A percentile compares a stretch with the other conserved stretches of the same genome.
These are phyloP conservation scores for Phthorimaea operculella DNA, from an alignment of 1,140 invertebrate species.

Conservation along the genomic window DNA sequence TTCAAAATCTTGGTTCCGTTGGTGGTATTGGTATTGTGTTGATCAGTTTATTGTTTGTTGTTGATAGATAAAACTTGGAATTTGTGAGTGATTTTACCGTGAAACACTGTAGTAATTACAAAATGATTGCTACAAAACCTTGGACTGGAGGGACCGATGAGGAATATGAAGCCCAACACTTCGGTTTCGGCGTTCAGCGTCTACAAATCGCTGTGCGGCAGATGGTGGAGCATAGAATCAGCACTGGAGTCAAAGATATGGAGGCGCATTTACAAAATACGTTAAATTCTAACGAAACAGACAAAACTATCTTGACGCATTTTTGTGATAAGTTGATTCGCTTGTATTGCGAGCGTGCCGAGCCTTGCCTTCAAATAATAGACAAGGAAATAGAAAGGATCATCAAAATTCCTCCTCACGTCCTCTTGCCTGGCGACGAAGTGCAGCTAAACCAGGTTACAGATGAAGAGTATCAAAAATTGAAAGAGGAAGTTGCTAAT, in stretches of 20 bases:
- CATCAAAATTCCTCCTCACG: constrained; percentile 45
- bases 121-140: constrained; percentile 45
- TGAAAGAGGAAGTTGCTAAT: constrained; percentile 44
- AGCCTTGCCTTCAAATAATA: constrained; percentile 38
- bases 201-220: constrained; percentile 54
- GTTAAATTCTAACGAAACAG: constrained; percentile 48
- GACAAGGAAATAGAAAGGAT: constrained; percentile 51
- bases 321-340: constrained; percentile 49
- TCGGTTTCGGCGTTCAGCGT: constrained; percentile 55
- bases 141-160: constrained; percentile 56
- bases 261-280: constrained; percentile 45
- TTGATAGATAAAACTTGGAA: too few relatives aligned
- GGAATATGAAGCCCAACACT: constrained; percentile 59
- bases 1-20: too few relatives aligned
- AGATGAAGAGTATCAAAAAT: constrained; percentile 40
- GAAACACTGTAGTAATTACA: too few relatives aligned
- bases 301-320: constrained; percentile 41
- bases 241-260: constrained; percentile 46
- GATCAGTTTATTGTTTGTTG: too few relatives aligned
- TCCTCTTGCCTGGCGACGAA: constrained; percentile 52
- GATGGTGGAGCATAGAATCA: constrained; percentile 61
- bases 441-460: constrained; percentile 40
- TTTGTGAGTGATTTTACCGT: too few relatives aligned
- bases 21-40: too few relatives aligned
- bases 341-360: constrained; percentile 47